Evolutionary conservation across 2,888 invertebrate genomes (phyloP), one percentile per base, ranked within the genome.

Genomic region (Ichneumoninae sp.): DNA sequence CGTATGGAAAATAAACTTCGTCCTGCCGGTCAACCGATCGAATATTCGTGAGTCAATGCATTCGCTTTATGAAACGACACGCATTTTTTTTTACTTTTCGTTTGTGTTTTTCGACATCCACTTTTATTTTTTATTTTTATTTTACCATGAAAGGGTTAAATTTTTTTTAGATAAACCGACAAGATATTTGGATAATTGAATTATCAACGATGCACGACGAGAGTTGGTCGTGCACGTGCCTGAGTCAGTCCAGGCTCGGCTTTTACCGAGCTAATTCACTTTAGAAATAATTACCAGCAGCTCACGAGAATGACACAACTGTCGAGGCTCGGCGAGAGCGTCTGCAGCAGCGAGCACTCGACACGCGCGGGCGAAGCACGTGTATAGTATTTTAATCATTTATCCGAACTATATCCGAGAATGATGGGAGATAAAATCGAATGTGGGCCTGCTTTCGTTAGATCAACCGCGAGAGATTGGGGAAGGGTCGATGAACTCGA

Each of bases 401-500:
- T 54, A 19, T 40, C n/a, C 57, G 40, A 54, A 54, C 16, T 68
- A 1, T 44, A 63, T 40, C 44, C 16, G 33, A 30, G 65, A 68
- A 40, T 19, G 33, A 52, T 63, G 16, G 0, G 63, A 66, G 44
- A 54, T 52, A 54, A 68, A 70, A 70, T 71, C 73, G n/a, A 79
- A 71, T 54, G n/a, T 47, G 66, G n/a, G 5, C 66, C 13, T 66
- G 70, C 70, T 50, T 65, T 60, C 44, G 60, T 76, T 22, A 30
- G 30, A 74, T 70, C 73, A 52, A 30, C 40, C 83, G 40, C 84
- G 87, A 86, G 82, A 79, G 73, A 69, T 85, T 83, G 63, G 83
- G 81, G 79, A 73, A 88, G 88, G 92, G 92, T 92, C 88, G 91
- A 92, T 86, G 92, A 92, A 91, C 92, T 86, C 90, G 85, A 86